Percentiles rank a stretch among this genome's conserved stretches.
Evolutionary conservation across 2,888 invertebrate genomes (phyloP).

Genomic region (Dione juno): DNA sequence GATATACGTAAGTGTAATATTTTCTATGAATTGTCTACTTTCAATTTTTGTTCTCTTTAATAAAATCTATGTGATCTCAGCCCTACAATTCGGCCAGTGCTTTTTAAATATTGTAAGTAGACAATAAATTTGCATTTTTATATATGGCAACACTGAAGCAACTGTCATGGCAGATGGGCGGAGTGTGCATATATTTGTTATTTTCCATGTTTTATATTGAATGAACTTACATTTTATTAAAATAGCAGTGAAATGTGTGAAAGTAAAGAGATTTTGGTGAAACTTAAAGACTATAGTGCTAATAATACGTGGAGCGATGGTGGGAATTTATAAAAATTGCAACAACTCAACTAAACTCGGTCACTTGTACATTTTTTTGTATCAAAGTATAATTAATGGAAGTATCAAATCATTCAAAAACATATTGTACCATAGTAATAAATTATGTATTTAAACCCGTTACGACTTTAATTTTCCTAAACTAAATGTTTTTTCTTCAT

Average conservation of each 20-base stretch:
- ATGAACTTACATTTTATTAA: constrained; percentile 53
- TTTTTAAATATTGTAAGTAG: constrained; percentile 10
- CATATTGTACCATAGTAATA: constrained; percentile 79
- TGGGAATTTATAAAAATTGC: constrained; percentile 47
- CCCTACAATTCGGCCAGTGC: not conserved
- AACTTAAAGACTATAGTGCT: constrained; percentile 35
- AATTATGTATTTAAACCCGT: constrained; percentile 80
- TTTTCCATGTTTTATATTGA: constrained; percentile 79
- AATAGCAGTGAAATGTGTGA: constrained; percentile 58
- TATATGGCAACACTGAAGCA: constrained; percentile 50
- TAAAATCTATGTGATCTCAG: constrained; percentile 12
- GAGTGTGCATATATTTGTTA: constrained; percentile 68
- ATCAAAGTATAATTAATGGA: constrained; percentile 47
- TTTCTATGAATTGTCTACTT: constrained; percentile 12
- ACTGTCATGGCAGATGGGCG: constrained; percentile 65
- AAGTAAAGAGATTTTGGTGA: constrained; percentile 59
- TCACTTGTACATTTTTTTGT: constrained; percentile 52
- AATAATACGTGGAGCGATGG: constrained; percentile 58
- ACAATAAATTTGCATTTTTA: constrained; percentile 22
- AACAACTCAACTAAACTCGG: constrained; percentile 43
- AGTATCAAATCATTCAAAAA: constrained; percentile 70
- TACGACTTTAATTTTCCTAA: constrained; percentile 26
- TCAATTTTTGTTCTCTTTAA: not conserved
- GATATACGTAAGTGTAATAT: constrained; percentile 6
- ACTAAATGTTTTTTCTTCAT: not conserved